Evolutionary conservation across 2,888 invertebrate genomes (phyloP), one percentile per base, ranked within the genome.

Genomic region (Drosophila eohydei): DNA sequence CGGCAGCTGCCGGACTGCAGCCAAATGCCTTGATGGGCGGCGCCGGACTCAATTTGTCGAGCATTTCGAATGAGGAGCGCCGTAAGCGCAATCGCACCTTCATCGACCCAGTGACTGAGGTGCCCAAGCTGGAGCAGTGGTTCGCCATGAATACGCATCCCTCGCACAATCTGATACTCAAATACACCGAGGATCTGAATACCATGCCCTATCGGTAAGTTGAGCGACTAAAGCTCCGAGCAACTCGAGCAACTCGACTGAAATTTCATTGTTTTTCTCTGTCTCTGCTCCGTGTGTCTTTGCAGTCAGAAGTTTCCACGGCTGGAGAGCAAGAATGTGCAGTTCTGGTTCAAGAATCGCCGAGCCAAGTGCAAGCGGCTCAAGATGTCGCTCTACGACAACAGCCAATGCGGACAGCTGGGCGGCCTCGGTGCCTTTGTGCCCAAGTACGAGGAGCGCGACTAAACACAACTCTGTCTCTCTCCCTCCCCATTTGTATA

Each of bases 261-360:
- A 7, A 9, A 36, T 36, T 7, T 57, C 6, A 4, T 6, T 36
- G 3, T 12, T 6, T 36, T 6, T 26, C 7, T 7, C 7, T 9
- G 7, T 3, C 14, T 51, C 6, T 70, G 26, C 54, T 59, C n/a
- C 66, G 32, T 71, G 41, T 72, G 44, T 60, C 3, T 48, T 82
- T 85, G n/a, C 79, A 94, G 99, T 91, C 98, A 98, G 93, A 99
- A 99, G 93, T 99, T 99, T 93, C 99, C 99, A 1, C 96, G 98
- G n/a, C 94, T 99, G 74, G 99, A 99, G 93, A 98, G 99, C 48
- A 99, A 99, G 94, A 99, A 99, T 92, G 99, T 99, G 80, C 99
- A 99, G 93, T 98, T 99, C 93, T 99, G 99, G 99, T 99, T 99
- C 94, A 99, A 99, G 93, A 99, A 99, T 92, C 96, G 99, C 48